Conservation (phyloP, 2,888 invertebrate species). For the Drosophila picticornis region DNA sequence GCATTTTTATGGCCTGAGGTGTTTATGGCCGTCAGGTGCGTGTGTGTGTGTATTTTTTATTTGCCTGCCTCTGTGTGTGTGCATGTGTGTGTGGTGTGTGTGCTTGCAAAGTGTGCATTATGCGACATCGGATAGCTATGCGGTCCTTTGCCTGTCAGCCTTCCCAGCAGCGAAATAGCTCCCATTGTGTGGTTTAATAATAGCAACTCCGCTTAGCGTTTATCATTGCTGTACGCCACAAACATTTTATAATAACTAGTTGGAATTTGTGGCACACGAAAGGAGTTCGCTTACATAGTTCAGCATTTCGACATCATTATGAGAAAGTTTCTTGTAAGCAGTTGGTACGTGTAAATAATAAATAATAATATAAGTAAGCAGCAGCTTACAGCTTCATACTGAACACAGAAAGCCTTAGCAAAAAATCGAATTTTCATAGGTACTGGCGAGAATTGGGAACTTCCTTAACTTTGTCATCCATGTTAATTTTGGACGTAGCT, state of each 20-base stretch:
- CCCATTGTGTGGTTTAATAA: constrained; percentile 25
- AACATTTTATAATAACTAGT: constrained; percentile 13
- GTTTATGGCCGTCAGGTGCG: constrained; percentile 46
- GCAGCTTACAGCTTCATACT: background rate
- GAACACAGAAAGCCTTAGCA: background rate
- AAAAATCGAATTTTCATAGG: background rate
- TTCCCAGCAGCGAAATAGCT: constrained; percentile 6
- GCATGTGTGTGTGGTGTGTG: constrained; percentile 3
- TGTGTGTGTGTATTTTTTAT: background rate
- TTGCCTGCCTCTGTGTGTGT: constrained; percentile 1
- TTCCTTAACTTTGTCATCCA: background rate
- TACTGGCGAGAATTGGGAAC: background rate
- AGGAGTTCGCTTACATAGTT: constrained; percentile 1
- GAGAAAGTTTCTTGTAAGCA: background rate
- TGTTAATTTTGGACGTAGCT: background rate
- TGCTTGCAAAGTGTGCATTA: constrained; percentile 59
- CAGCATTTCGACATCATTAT: background rate
- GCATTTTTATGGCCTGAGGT: constrained; percentile 73
- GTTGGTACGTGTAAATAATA: background rate
- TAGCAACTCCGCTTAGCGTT: constrained; percentile 37
- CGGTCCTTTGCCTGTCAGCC: constrained; percentile 20
- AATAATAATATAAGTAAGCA: background rate
- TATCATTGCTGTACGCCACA: constrained; percentile 14
- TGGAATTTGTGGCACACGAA: background rate
- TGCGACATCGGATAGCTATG: constrained; percentile 72